These are phyloP conservation scores for Kryphioiulus occultus DNA, from an alignment of 2,888 invertebrate species.

Conservation along the genomic window DNA sequence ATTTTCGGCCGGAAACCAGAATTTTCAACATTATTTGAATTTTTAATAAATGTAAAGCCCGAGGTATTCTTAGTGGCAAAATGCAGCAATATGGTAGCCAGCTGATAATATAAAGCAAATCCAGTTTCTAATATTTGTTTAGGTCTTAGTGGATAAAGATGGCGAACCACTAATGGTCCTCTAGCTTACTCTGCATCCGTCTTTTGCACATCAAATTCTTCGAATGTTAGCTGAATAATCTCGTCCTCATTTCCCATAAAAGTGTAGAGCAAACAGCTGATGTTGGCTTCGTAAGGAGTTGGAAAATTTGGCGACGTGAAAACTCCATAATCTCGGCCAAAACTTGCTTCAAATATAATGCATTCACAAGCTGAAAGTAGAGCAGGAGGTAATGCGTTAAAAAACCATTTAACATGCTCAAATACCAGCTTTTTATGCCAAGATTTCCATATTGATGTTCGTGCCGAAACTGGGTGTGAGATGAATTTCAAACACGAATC, in stretches of 20 bases:
- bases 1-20: too few species aligned
- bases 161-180: background rate
- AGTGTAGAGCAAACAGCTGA: conserved; percentile 84
- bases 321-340: conserved; percentile 78
- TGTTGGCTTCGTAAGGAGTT: conserved; percentile 74
- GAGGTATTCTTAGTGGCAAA: background rate
- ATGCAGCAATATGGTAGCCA: background rate
- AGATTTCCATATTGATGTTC: background rate
- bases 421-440: background rate
- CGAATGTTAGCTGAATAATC: conserved; percentile 82
- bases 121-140: conserved; percentile 12
- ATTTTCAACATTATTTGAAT: too few species aligned
- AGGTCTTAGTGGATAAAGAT: background rate
- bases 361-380: conserved; percentile 78
- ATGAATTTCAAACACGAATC: background rate
- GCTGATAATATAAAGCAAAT: background rate
- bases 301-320: conserved; percentile 88
- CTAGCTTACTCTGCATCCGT: conserved; percentile 72
- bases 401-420: background rate
- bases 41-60: background rate
- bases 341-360: conserved; percentile 79
- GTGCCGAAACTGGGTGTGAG: conserved; percentile 4
- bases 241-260: conserved; percentile 80
- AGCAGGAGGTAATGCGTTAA: conserved; percentile 4
- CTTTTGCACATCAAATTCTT: conserved; percentile 75